Percentiles rank a stretch among this genome's conserved stretches.
phyloP scores from a whole-genome alignment of 1,140 invertebrate genomes.

The Anthonomus grandis region DNA sequence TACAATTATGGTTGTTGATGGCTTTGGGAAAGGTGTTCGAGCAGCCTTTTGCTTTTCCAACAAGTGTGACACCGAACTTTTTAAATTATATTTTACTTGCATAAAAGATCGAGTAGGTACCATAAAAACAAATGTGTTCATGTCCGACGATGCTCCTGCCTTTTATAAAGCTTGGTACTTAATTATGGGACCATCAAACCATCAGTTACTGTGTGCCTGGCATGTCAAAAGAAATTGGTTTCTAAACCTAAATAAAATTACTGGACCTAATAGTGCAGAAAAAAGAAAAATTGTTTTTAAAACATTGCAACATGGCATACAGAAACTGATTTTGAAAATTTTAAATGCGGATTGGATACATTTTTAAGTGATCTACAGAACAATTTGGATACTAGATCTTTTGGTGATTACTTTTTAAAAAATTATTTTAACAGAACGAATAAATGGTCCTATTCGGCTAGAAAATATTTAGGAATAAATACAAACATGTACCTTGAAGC shows the following conservation, averaged over 20 bases:
- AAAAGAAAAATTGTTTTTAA: constrained; percentile 10
- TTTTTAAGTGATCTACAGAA: not conserved
- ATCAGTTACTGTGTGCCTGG: constrained; percentile 20
- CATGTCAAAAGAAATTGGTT: constrained; percentile 22
- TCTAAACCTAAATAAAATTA: constrained; percentile 12
- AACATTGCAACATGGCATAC: not conserved
- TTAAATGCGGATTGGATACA: not conserved
- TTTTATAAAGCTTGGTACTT: constrained; percentile 19
- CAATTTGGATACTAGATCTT: not conserved
- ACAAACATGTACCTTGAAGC: constrained; percentile 27
- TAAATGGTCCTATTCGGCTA: constrained; percentile 19
- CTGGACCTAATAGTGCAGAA: not conserved
- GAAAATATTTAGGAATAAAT: constrained; percentile 25
- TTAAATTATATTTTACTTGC: constrained; percentile 9
- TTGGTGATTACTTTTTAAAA: not conserved
- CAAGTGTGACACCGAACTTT: constrained; percentile 3
- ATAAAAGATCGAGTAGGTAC: constrained; percentile 1
- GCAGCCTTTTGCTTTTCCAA: constrained; percentile 19
- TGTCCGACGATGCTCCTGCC: constrained; percentile 15
- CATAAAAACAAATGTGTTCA: constrained; percentile 7
- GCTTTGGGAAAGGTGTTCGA: constrained; percentile 9
- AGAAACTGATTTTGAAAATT: not conserved
- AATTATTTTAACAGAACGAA: not conserved
- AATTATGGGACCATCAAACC: constrained; percentile 11
- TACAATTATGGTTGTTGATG: constrained; percentile 20